Conservation (phyloP, 2,797 vertebrate species). For the Cynopterus sphinx region DNA sequence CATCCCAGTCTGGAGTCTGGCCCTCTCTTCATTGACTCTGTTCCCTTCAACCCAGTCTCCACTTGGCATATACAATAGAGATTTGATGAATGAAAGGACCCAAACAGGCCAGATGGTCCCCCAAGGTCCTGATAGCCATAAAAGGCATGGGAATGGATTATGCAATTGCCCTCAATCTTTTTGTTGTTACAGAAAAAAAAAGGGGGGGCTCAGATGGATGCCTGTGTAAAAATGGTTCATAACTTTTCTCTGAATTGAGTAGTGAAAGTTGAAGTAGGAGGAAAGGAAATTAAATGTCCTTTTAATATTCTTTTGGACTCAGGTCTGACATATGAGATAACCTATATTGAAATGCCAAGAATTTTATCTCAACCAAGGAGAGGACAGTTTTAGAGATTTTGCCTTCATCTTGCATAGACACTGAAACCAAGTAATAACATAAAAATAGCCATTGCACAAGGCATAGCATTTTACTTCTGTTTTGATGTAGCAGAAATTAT, state of each 20-base stretch:
- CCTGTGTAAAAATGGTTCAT: constrained; percentile 24
- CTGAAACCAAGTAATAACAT: constrained; percentile 33
- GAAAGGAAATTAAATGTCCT: constrained; percentile 58
- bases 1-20: neutral
- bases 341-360: constrained; percentile 53
- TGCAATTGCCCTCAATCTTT: constrained; percentile 40
- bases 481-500: neutral
- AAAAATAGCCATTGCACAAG: constrained; percentile 32
- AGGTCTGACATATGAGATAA: constrained; percentile 55
- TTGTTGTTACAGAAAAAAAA: constrained; percentile 49
- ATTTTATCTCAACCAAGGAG: constrained; percentile 41
- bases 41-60: neutral
- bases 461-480: constrained; percentile 35
- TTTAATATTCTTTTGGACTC: constrained; percentile 46
- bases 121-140: neutral
- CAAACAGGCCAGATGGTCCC: neutral
- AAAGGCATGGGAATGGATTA: constrained; percentile 35
- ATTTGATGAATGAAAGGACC: constrained; percentile 17
- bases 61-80: neutral
- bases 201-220: constrained; percentile 36
- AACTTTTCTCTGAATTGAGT: constrained; percentile 60
- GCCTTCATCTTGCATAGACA: neutral
- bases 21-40: neutral
- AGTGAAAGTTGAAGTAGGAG: constrained; percentile 47
- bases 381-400: constrained; percentile 45